These are phyloP conservation scores for Lamellibrachia satsuma DNA, from an alignment of 2,888 invertebrate species.

Conservation along the genomic window DNA sequence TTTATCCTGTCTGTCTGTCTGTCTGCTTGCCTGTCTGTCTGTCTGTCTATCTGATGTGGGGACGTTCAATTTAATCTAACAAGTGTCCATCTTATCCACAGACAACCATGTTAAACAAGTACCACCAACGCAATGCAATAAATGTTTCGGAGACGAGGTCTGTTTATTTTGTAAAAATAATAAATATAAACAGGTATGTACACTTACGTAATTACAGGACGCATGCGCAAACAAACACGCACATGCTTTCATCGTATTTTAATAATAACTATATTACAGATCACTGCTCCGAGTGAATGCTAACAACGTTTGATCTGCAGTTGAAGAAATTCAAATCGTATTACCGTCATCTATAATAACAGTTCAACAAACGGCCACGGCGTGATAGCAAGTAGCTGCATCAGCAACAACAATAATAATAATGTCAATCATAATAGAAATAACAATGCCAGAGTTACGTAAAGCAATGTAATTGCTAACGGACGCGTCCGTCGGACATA, in stretches of 20 bases:
- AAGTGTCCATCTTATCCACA: too few species aligned
- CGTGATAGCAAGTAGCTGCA: neutral
- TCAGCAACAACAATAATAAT: neutral
- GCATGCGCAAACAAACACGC: conserved; percentile 13
- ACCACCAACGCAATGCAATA: neutral
- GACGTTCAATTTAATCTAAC: neutral
- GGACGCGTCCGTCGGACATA: neutral
- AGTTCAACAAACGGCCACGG: conserved; percentile 3
- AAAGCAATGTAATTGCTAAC: neutral
- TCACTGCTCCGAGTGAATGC: neutral
- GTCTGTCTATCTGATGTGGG: neutral
- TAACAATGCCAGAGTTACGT: neutral
- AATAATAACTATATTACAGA: conserved; percentile 6
- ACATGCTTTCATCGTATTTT: neutral
- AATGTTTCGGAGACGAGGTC: neutral
- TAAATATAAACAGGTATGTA: conserved; percentile 17
- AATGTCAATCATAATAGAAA: neutral
- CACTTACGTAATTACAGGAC: conserved; percentile 17
- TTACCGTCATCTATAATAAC: neutral
- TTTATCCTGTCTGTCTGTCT: neutral
- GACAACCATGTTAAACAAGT: neutral
- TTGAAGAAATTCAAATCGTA: conserved; percentile 17
- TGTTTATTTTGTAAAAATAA: conserved; percentile 17
- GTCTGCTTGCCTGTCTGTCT: neutral
- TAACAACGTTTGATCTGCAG: conserved; percentile 13